Evolutionary conservation across 2,797 vertebrate genomes (phyloP).

Genomic region (Poecilia velifera): DNA sequence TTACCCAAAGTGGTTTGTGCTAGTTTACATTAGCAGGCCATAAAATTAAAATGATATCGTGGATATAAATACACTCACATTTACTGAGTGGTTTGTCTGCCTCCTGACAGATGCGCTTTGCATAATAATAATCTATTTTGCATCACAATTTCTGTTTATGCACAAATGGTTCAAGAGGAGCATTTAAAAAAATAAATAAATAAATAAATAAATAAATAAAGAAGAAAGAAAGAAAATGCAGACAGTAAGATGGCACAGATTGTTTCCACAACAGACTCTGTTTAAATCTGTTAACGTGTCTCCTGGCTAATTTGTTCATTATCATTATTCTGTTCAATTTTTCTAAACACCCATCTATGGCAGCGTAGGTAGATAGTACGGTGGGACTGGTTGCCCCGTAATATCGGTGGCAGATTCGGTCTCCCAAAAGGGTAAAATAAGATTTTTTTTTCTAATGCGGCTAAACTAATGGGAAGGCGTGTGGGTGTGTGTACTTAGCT

Average conservation of each 20-base stretch:
- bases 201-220: slow-evolving; percentile 1
- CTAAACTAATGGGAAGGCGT: not conserved
- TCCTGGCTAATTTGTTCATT: not conserved
- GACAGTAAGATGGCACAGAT: not conserved
- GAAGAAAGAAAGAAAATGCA: not conserved
- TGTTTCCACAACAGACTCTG: not conserved
- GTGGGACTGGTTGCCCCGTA: not conserved
- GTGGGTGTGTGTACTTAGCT: not conserved
- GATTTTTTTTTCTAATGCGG: not conserved
- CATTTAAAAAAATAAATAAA: not conserved
- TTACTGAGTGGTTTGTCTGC: not conserved
- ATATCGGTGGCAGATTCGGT: not conserved
- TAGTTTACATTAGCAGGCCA: not conserved
- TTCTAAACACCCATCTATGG: not conserved
- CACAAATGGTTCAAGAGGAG: not conserved
- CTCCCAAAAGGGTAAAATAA: not conserved
- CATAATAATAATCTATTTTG: not conserved
- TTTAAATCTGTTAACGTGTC: not conserved
- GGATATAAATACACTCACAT: not conserved
- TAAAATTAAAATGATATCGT: not conserved
- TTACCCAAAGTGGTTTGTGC: not conserved
- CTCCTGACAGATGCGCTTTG: not conserved
- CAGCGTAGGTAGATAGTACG: not conserved
- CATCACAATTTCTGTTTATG: not conserved
- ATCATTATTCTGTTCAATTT: not conserved